Conservation (phyloP, 2,797 vertebrate species). For the Aratinga solstitialis region DNA sequence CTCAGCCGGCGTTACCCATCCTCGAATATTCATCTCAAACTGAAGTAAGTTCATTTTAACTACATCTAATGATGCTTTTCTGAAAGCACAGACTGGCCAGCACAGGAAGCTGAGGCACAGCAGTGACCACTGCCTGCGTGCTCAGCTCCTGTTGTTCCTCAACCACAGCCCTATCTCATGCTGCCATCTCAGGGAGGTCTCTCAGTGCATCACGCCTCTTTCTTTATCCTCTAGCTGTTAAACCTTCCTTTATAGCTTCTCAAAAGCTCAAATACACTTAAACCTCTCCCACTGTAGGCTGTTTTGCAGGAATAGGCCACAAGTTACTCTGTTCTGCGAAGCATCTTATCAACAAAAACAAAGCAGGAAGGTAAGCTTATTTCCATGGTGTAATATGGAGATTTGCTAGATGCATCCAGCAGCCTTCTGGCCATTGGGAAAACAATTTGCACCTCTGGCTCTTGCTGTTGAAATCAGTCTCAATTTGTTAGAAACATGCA, state of each 20-base stretch:
- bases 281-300: background rate
- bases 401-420: background rate
- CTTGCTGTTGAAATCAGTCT: background rate
- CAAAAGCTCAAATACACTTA: background rate
- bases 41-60: background rate
- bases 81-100: background rate
- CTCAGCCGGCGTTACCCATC: background rate
- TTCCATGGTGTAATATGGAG: background rate
- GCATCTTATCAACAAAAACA: background rate
- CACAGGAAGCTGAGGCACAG: conserved; percentile 11
- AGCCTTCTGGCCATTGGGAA: background rate
- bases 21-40: accelerated
- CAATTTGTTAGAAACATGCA: background rate
- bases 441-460: accelerated
- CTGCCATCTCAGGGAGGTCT: background rate
- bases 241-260: background rate
- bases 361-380: conserved; percentile 1
- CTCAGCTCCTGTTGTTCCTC: background rate
- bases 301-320: too few relatives aligned
- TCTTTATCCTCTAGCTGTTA: background rate
- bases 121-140: background rate
- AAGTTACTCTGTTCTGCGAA: background rate
- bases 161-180: conserved; percentile 9
- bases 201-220: background rate
- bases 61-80: background rate